Conservation (phyloP, 2,113 vertebrate species). For the Hyla sarda region DNA sequence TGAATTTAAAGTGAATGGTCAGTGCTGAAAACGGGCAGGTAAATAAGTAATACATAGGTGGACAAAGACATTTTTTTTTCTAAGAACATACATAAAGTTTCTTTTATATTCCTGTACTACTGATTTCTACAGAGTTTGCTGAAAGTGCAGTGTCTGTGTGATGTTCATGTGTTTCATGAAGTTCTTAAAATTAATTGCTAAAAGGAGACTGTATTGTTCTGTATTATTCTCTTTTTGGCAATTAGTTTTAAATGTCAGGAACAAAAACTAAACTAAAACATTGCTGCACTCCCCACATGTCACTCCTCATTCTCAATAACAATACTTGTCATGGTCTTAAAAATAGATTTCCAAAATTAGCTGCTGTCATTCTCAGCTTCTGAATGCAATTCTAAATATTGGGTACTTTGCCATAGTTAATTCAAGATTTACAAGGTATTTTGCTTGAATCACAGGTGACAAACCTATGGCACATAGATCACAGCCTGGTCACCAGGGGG, state of each 20-base stretch:
- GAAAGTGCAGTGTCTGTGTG: neutral
- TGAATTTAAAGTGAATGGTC: too few relatives aligned
- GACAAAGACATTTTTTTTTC: too few relatives aligned
- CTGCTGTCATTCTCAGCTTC: neutral
- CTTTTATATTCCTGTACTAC: neutral
- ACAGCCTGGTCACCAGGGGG: too few relatives aligned
- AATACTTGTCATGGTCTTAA: slow-evolving; percentile 20
- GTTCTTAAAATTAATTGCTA: neutral
- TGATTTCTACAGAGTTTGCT: too few relatives aligned
- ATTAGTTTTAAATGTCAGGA: neutral
- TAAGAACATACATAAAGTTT: too few relatives aligned
- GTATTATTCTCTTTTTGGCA: neutral
- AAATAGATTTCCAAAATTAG: slow-evolving; percentile 5
- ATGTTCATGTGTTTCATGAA: too few relatives aligned
- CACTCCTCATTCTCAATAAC: neutral
- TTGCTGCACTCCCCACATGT: neutral
- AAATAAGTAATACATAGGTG: too few relatives aligned
- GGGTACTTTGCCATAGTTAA: neutral
- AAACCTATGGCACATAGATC: too few relatives aligned
- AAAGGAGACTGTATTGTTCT: too few relatives aligned
- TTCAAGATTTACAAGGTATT: neutral
- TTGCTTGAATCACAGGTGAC: neutral
- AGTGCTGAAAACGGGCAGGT: too few relatives aligned
- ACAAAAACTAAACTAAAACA: neutral
- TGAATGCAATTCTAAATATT: neutral